Percentiles rank a stretch among this genome's conserved stretches.
phyloP scores from a whole-genome alignment of 2,113 vertebrate genomes.

The Anolis carolinensis region DNA sequence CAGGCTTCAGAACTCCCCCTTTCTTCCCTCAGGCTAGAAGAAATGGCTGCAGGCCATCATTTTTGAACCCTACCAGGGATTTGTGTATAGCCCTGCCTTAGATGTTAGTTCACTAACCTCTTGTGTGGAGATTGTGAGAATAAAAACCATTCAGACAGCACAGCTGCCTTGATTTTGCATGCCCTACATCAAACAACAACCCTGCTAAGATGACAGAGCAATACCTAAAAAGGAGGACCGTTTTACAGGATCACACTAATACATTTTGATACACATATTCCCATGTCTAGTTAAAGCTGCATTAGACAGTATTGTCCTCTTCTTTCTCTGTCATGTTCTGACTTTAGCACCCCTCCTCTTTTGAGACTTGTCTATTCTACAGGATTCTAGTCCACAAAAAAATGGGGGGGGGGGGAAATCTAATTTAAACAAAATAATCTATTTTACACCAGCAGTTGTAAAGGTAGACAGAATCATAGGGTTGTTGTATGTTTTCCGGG shows the following conservation, averaged over 20 bases:
- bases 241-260: background rate
- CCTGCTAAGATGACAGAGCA: background rate
- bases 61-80: background rate
- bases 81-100: background rate
- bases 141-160: background rate
- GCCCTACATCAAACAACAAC: constrained; percentile 27
- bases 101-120: background rate
- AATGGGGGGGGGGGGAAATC: background rate
- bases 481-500: too few species aligned
- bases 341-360: background rate
- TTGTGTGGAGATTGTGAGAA: background rate
- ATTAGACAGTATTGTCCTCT: background rate
- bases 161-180: background rate
- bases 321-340: background rate
- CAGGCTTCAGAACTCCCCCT: background rate
- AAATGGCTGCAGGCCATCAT: background rate
- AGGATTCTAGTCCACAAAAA: constrained; percentile 34
- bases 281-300: constrained; percentile 18
- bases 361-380: constrained; percentile 9
- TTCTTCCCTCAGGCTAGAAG: background rate
- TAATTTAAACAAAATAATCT: background rate
- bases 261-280: constrained; percentile 44
- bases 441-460: constrained; percentile 29
- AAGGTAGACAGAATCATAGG: background rate
- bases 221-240: constrained; percentile 25